Evolutionary conservation across 2,113 vertebrate genomes (phyloP).

Genomic region (Brachyhypopomus gauderio): DNA sequence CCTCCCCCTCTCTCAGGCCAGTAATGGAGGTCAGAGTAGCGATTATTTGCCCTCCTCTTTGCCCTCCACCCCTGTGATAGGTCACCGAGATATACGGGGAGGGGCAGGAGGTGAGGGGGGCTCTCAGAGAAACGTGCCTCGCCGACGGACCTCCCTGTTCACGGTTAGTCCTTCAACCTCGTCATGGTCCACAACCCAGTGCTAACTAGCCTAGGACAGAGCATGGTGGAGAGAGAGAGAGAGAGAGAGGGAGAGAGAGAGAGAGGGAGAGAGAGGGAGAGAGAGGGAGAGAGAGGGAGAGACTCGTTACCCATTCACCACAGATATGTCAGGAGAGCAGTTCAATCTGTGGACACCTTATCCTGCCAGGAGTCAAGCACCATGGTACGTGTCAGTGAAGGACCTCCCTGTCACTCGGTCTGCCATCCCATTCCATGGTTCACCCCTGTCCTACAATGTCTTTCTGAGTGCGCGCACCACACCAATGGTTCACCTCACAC

Average conservation of each 20-base stretch:
- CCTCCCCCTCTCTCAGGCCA: conserved; percentile 75
- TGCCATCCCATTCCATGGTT: conserved; percentile 54
- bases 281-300: neutral
- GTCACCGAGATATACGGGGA: conserved; percentile 86
- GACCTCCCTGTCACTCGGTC: conserved; percentile 30
- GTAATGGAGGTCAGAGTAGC: conserved; percentile 86
- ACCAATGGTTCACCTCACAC: conserved; percentile 48
- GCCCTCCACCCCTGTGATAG: conserved; percentile 91
- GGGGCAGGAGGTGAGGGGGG: conserved; percentile 75
- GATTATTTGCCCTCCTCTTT: conserved; percentile 87
- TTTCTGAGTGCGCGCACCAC: conserved; percentile 2
- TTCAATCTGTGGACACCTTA: neutral
- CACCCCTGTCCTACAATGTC: neutral
- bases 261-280: neutral
- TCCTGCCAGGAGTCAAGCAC: neutral
- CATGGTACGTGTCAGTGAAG: neutral
- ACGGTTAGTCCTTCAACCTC: conserved; percentile 75
- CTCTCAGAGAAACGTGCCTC: conserved; percentile 81
- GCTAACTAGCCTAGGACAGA: neutral
- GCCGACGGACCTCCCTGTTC: conserved; percentile 92
- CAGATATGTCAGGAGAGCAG: neutral
- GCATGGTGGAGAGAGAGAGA: neutral
- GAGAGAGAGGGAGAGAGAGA: neutral
- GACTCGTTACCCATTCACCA: neutral
- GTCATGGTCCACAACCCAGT: neutral